Evolutionary conservation across 2,888 invertebrate genomes (phyloP), one percentile per base, ranked within the genome.

Genomic region (Agrochola macilenta): DNA sequence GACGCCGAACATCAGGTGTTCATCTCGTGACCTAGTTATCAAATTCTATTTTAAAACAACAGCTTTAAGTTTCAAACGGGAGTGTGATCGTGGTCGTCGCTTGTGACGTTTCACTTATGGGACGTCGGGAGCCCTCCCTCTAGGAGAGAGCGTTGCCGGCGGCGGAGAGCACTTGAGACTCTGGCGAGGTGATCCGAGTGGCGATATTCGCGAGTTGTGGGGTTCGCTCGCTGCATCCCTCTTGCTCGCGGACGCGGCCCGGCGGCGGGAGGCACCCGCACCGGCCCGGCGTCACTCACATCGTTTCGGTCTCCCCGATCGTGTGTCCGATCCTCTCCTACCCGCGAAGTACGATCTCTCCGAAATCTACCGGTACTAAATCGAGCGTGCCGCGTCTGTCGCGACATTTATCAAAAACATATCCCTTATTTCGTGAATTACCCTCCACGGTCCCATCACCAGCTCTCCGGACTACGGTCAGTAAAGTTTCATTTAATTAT

Each of bases 1-100:
- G 95, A 96, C 94, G 96, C 94, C 94, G 94, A 95, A 95, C 95
- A 96, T 96, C 96, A 96, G 96, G 96, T 96, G 96, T 96, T 95
- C 96, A 95, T 96, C 95, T 93, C 91, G 76, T 86, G 87, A 89
- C 88, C 86, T 81, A 83, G 84, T 91, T 90, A 79, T 87, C 68
- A 93, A 93, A 93, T 89, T 90, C 85, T 90, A 93, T 93, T 92
- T 90, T 93, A 93, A 88, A 77, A 72, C 83, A 58, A 85, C 58
- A 78, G 82, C 69, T 81, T 86, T 93, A 93, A 90, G 93, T 88
- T 92, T 89, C 84, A 91, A 90, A 91, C 90, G 88, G 81, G 88
- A 90, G 84, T 85, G 88, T 76, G 84, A 39, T 58, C 58, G 69
- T 77, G 57, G 60, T 35, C 71, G 91, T 87, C 88, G 88, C 88